These are phyloP conservation scores for Bovichtus diacanthus DNA, from an alignment of 2,797 vertebrate species.

Conservation along the genomic window DNA sequence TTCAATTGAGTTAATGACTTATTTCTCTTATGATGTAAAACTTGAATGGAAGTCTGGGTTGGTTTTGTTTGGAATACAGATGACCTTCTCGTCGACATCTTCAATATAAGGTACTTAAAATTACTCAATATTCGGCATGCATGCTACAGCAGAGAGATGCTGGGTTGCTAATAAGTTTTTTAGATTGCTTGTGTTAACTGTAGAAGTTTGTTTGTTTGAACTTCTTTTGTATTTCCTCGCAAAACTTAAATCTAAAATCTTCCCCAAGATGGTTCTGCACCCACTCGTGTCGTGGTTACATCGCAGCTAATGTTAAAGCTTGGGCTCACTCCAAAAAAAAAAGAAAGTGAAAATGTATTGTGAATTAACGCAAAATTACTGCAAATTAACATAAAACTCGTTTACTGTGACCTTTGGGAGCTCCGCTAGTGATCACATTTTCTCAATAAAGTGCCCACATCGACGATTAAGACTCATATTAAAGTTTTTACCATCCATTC, in stretches of 20 bases:
- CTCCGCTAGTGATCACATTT: not conserved
- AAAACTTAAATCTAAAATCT: not conserved
- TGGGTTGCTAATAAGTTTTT: not conserved
- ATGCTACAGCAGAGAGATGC: not conserved
- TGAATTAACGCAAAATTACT: not conserved
- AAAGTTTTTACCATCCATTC: too few species aligned
- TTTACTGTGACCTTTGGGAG: not conserved
- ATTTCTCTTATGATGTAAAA: conserved; percentile 1
- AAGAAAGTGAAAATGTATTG: too few species aligned
- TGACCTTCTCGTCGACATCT: not conserved
- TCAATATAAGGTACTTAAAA: conserved; percentile 6
- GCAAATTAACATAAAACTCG: not conserved
- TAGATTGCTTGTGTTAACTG: not conserved
- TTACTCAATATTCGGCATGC: not conserved
- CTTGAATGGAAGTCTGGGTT: conserved; percentile 20
- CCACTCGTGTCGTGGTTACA: not conserved
- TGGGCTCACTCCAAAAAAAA: too few species aligned
- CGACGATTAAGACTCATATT: not conserved
- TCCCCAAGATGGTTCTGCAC: too few species aligned
- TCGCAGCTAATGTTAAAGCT: not conserved
- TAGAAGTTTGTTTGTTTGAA: conserved; percentile 2
- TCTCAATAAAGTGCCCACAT: not conserved
- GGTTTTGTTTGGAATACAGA: conserved; percentile 31
- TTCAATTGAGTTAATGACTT: conserved; percentile 10
- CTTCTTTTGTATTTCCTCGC: not conserved